Percentiles rank a stretch among this genome's conserved stretches.
These are phyloP conservation scores for Alviniconcha marisindica DNA, from an alignment of 1,140 invertebrate species.

Conservation along the genomic window DNA sequence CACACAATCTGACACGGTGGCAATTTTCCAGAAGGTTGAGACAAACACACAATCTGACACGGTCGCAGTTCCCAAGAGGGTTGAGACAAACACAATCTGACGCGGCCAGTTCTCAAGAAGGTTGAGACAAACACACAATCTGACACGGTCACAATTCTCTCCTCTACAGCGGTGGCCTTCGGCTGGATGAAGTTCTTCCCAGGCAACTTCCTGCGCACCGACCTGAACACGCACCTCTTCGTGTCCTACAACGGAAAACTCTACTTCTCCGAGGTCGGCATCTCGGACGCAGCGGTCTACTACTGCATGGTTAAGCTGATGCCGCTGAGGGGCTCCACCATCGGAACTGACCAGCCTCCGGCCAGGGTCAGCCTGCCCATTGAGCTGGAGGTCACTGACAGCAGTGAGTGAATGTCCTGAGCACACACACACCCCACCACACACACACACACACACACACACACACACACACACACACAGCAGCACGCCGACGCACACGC, in stretches of 20 bases:
- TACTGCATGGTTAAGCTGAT: constrained; percentile 61
- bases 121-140: no score
- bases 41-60: no score
- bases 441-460: no score
- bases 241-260: constrained; percentile 63
- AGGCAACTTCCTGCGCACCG: constrained; percentile 58
- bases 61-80: no score
- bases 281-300: constrained; percentile 45
- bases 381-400: constrained; percentile 44
- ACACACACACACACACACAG: no score
- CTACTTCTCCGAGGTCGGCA: constrained; percentile 65
- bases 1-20: no score
- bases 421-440: no score
- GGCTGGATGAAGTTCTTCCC: constrained; percentile 59
- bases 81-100: not conserved
- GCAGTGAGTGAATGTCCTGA: constrained; percentile 51
- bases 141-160: not conserved
- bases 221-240: constrained; percentile 61
- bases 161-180: constrained; percentile 57
- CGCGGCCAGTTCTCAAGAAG: no score
- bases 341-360: constrained; percentile 60
- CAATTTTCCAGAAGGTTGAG: no score
- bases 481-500: no score
- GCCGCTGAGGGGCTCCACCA: constrained; percentile 46
- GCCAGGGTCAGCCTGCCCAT: constrained; percentile 59